Evolutionary conservation across 2,113 vertebrate species (phyloP).

Genomic region (Centropristis striata): DNA sequence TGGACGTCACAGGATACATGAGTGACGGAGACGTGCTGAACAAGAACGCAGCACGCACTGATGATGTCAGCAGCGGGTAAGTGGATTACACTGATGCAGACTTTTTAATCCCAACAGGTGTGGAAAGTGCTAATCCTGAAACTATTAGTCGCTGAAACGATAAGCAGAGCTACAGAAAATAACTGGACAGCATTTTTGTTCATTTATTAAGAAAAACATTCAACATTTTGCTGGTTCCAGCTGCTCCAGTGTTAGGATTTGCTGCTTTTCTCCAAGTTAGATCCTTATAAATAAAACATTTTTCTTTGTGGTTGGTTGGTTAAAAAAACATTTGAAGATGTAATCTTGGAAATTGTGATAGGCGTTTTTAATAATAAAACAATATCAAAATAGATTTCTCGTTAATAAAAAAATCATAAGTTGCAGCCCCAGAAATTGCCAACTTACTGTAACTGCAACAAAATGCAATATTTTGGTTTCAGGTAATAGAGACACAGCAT

Average conservation of each 20-base stretch:
- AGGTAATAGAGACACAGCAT: background rate
- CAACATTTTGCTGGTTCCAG: background rate
- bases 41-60: constrained; percentile 92
- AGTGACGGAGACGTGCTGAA: constrained; percentile 96
- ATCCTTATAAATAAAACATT: background rate
- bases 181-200: background rate
- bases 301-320: background rate
- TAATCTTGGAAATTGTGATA: background rate
- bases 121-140: background rate
- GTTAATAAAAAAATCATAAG: background rate
- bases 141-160: too few relatives aligned
- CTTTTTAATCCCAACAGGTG: background rate
- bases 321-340: background rate
- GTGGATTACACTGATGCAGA: constrained; percentile 50
- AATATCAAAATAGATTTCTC: too few relatives aligned
- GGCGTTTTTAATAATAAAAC: background rate
- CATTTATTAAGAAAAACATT: background rate
- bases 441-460: background rate
- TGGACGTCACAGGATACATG: constrained; percentile 96
- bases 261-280: background rate
- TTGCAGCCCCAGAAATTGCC: background rate
- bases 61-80: constrained; percentile 96
- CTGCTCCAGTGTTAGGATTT: background rate
- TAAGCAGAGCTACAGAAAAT: background rate
- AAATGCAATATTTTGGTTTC: background rate